Conservation (phyloP, 2,888 invertebrate genomes). For the Matsumyia berberina region DNA sequence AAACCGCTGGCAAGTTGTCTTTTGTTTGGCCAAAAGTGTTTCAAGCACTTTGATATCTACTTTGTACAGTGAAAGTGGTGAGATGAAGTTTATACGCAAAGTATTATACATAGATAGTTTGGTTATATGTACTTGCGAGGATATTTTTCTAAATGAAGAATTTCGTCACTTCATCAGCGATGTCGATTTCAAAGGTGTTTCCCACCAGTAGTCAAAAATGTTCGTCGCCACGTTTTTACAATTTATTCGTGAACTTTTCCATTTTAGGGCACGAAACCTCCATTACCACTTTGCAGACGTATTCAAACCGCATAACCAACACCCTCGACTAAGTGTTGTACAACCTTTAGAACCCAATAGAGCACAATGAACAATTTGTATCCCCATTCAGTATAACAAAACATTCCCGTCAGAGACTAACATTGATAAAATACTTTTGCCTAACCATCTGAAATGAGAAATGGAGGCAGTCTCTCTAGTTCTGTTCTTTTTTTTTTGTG, state of each 20-base stretch:
- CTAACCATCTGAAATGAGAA: conserved; percentile 10
- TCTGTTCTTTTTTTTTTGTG: conserved; percentile 10
- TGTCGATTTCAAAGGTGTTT: too few relatives aligned
- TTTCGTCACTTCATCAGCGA: too few relatives aligned
- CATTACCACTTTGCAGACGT: background rate
- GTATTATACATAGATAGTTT: too few relatives aligned
- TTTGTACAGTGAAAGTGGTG: conserved; percentile 36
- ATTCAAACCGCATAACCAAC: background rate
- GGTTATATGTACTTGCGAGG: too few relatives aligned
- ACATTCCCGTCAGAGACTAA: conserved; percentile 33
- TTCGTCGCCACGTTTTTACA: too few relatives aligned
- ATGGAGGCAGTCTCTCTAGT: background rate
- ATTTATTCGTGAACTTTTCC: too few relatives aligned
- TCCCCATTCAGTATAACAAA: conserved; percentile 25
- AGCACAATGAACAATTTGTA: conserved; percentile 48
- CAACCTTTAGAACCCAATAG: conserved; percentile 36
- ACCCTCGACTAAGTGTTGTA: background rate
- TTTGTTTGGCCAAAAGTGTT: conserved; percentile 46
- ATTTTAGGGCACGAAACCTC: too few relatives aligned
- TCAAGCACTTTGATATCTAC: conserved; percentile 53
- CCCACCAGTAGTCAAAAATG: too few relatives aligned
- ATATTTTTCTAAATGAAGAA: too few relatives aligned
- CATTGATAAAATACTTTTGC: conserved; percentile 40
- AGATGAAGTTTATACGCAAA: conserved; percentile 21
- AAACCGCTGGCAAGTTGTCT: conserved; percentile 39